Conservation (phyloP, 2,888 invertebrate genomes). For the Lysandra coridon region DNA sequence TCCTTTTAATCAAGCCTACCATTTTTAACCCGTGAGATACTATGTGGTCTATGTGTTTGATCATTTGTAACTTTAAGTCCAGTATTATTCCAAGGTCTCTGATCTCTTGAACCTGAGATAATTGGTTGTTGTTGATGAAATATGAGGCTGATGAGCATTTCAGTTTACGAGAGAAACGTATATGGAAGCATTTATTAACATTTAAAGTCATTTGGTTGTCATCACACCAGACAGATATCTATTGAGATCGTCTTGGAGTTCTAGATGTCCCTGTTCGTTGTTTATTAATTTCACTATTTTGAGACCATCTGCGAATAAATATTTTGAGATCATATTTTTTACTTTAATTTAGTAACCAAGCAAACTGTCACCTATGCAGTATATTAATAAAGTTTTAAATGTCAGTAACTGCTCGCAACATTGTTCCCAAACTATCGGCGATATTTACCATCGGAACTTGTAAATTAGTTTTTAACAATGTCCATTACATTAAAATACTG, state of each 20-base stretch:
- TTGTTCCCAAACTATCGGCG: neutral
- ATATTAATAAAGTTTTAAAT: neutral
- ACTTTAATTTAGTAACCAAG: neutral
- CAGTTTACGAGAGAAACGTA: neutral
- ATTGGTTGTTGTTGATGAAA: no score
- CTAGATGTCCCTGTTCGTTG: neutral
- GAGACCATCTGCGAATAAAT: neutral
- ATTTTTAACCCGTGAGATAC: no score
- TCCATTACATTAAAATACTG: neutral
- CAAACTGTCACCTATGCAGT: neutral
- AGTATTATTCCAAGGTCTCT: no score
- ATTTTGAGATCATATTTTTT: no score
- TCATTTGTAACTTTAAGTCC: no score
- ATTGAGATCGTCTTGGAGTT: neutral
- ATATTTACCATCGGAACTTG: conserved; percentile 20
- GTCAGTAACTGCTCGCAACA: neutral
- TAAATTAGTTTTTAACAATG: conserved; percentile 26
- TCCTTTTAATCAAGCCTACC: no score
- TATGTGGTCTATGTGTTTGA: no score
- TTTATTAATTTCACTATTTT: neutral
- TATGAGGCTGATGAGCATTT: no score
- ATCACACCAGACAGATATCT: neutral
- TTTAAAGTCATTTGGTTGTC: neutral
- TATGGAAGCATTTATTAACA: conserved; percentile 6
- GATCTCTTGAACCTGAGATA: no score